Evolutionary conservation across 2,888 invertebrate species (phyloP), one percentile per base, ranked within the genome.

Genomic region (Lasioglossum oenotherae): DNA sequence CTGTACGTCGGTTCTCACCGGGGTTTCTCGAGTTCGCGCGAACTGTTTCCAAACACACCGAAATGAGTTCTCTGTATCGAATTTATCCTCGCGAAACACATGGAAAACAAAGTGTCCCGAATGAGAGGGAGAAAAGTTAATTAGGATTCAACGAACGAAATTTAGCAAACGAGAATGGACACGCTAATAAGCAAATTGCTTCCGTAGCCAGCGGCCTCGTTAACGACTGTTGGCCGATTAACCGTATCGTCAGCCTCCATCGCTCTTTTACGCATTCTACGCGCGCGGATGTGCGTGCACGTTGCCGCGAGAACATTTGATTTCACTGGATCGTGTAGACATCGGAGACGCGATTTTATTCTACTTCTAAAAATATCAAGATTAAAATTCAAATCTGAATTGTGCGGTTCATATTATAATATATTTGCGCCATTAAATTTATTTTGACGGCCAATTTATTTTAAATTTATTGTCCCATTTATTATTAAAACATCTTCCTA

Each of bases 181-280:
- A n/a, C 57, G 60, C 57, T 82, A 69, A 67, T 80, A 82, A 74
- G 74, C 57, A 74, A 82, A 82, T 74, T 80, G 38, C 74, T 71
- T 74, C 16, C 71, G 57, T 46, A 60, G 38, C 35, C 44, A 71
- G 57, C 74, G 74, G 53, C 31, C 60, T 57, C 71, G 57, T 82
- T 82, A 82, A 74, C 57, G 82, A n/a, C 41, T 38, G 75, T 67
- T 38, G 69, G 38, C n/a, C 69, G 69, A 41, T 69, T 41, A 69
- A 41, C 23, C n/a, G 69, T 41, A 19, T 69, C n/a, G 69, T 69
- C 38, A 38, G 69, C 12, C 12, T 6, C 67, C 35, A 67, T 69
- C 38, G 4, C 67, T 69, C 23, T 38, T 19, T 5, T 31, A 31
- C 5, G 35, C 35, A 19, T 67, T 67, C 67, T 10, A 10, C 27